Conservation (phyloP, 2,888 invertebrate species). For the Catocala nupta region DNA sequence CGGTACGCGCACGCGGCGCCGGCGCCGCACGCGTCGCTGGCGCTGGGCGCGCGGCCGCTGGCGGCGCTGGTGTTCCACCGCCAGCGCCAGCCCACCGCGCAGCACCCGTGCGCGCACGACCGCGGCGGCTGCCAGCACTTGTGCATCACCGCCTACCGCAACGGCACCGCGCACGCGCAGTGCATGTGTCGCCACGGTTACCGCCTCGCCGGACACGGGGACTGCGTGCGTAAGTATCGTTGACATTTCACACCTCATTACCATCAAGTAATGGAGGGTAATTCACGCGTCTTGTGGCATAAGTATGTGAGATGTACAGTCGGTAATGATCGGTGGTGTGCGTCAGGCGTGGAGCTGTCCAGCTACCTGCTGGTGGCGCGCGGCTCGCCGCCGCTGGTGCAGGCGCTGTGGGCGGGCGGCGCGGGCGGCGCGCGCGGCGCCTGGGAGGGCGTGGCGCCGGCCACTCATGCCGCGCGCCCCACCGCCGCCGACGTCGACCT, state of each 20-base stretch:
- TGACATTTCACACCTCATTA: no score
- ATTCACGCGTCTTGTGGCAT: no score
- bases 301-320: no score
- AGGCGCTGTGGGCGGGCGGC: constrained; percentile 86
- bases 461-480: constrained; percentile 90
- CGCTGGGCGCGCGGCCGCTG: constrained; percentile 19
- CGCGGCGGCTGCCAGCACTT: constrained; percentile 92
- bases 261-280: no score
- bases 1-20: constrained; percentile 26
- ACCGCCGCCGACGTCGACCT: constrained; percentile 91
- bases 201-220: constrained; percentile 85
- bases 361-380: constrained; percentile 87
- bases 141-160: constrained; percentile 89
- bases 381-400: constrained; percentile 89
- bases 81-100: constrained; percentile 90
- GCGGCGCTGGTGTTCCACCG: constrained; percentile 92
- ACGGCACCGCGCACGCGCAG: constrained; percentile 80
- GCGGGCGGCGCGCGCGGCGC: constrained; percentile 68
- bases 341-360: constrained; percentile 85
- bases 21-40: constrained; percentile 62
- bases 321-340: no score
- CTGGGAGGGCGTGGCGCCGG: constrained; percentile 84
- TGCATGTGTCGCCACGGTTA: constrained; percentile 93
- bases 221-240: constrained; percentile 88
- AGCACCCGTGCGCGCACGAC: constrained; percentile 89